phyloP scores from a whole-genome alignment of 2,888 invertebrate species.

The Drosophila niveifrons region DNA sequence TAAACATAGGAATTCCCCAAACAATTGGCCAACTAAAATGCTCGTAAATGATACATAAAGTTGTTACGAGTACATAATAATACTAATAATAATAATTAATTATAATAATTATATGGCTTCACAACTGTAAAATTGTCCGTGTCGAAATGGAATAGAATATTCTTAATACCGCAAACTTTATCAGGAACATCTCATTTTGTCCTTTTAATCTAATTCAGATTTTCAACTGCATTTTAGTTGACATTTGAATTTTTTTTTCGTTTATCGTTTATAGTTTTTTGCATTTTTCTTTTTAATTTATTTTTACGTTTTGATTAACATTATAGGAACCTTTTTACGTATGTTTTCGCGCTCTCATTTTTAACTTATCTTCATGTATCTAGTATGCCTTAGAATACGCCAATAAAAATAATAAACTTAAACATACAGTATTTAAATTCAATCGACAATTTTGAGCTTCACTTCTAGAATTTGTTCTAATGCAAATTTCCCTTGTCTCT shows the following conservation, averaged over 20 bases:
- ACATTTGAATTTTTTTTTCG: constrained; percentile 34
- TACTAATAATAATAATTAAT: constrained; percentile 24
- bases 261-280: constrained; percentile 29
- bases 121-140: constrained; percentile 75
- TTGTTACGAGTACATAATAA: constrained; percentile 40
- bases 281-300: constrained; percentile 34
- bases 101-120: constrained; percentile 53
- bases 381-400: constrained; percentile 17
- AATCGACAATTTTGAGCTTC: constrained; percentile 54
- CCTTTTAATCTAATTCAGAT: constrained; percentile 37
- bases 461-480: constrained; percentile 44
- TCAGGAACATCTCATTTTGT: constrained; percentile 25
- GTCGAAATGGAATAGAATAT: constrained; percentile 64
- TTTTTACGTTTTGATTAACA: constrained; percentile 80
- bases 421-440: constrained; percentile 16
- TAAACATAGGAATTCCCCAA: constrained; percentile 37
- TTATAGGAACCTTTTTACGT: constrained; percentile 86
- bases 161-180: constrained; percentile 34
- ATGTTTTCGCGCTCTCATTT: constrained; percentile 63
- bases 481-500: constrained; percentile 43
- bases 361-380: background rate
- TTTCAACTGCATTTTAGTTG: constrained; percentile 31
- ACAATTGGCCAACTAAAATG: constrained; percentile 75
- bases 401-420: constrained; percentile 15
- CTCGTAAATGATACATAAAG: constrained; percentile 49